Conservation (phyloP, 2,888 invertebrate genomes). For the Pammene aurita region DNA sequence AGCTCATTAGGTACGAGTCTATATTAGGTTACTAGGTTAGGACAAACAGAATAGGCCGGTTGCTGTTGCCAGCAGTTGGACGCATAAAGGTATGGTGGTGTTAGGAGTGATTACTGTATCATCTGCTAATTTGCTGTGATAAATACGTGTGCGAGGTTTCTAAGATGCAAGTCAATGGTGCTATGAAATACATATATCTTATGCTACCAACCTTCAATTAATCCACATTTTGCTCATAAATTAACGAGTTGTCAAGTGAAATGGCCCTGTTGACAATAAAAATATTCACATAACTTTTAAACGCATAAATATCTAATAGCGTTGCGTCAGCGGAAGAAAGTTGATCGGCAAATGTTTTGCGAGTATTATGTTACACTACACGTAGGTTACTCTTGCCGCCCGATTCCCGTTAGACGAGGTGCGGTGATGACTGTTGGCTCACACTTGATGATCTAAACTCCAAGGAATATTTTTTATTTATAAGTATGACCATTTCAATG, state of each 20-base stretch:
- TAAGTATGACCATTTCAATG: too few species aligned
- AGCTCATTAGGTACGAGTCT: too few species aligned
- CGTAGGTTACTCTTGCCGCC: slow-evolving; percentile 51
- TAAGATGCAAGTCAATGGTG: too few species aligned
- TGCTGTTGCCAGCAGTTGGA: too few species aligned
- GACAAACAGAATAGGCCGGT: too few species aligned
- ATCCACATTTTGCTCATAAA: slow-evolving; percentile 31
- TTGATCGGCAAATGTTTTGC: slow-evolving; percentile 54
- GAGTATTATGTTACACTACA: slow-evolving; percentile 46
- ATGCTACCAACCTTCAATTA: slow-evolving; percentile 17
- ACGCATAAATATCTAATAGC: slow-evolving; percentile 29
- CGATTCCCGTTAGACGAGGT: slow-evolving; percentile 43
- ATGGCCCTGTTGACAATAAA: slow-evolving; percentile 33
- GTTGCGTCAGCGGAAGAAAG: slow-evolving; percentile 60
- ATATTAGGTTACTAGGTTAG: too few species aligned
- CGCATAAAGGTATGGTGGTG: too few species aligned
- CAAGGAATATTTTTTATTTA: too few species aligned
- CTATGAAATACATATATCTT: slow-evolving; percentile 13
- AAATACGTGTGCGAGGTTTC: too few species aligned
- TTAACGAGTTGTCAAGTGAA: slow-evolving; percentile 26
- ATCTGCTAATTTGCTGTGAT: too few species aligned
- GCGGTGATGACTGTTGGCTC: neutral
- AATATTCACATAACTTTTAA: slow-evolving; percentile 19
- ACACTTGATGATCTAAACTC: too few species aligned
- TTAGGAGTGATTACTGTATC: too few species aligned